Evolutionary conservation across 2,888 invertebrate genomes (phyloP).

Genomic region (Argyresthia albistria): DNA sequence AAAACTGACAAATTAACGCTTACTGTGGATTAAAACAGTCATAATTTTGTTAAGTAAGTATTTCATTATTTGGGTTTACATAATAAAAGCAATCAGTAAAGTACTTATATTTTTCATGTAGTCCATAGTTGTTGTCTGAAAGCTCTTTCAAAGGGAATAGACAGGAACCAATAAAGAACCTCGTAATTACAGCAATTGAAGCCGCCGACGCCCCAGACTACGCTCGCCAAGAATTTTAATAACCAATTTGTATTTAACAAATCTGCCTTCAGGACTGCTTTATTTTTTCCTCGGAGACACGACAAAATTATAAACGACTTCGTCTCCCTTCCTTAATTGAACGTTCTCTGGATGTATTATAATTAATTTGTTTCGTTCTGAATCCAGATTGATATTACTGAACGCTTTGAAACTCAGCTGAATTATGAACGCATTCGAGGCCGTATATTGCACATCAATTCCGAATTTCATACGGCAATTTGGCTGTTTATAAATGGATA

Average conservation of each 20-base stretch:
- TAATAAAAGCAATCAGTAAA: no score
- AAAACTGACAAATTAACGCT: no score
- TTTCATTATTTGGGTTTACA: no score
- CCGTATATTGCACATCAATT: neutral
- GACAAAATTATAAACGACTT: constrained; percentile 31
- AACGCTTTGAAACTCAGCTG: neutral
- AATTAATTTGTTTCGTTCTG: constrained; percentile 33
- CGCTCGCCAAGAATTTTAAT: constrained; percentile 59
- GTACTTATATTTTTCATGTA: no score
- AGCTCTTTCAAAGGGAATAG: neutral
- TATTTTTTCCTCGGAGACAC: constrained; percentile 13
- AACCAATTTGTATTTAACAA: constrained; percentile 68
- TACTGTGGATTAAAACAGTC: no score
- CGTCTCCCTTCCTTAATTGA: constrained; percentile 48
- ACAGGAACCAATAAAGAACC: neutral
- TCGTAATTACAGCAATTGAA: neutral
- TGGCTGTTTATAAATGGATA: neutral
- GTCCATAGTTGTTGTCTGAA: neutral
- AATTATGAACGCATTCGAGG: neutral
- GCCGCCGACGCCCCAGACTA: neutral
- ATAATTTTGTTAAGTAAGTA: no score
- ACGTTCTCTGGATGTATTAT: constrained; percentile 39
- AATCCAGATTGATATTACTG: constrained; percentile 31
- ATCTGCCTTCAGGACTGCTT: constrained; percentile 27
- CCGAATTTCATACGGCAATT: neutral